Evolutionary conservation across 2,888 invertebrate species (phyloP).

Genomic region (Tinea pellionella): DNA sequence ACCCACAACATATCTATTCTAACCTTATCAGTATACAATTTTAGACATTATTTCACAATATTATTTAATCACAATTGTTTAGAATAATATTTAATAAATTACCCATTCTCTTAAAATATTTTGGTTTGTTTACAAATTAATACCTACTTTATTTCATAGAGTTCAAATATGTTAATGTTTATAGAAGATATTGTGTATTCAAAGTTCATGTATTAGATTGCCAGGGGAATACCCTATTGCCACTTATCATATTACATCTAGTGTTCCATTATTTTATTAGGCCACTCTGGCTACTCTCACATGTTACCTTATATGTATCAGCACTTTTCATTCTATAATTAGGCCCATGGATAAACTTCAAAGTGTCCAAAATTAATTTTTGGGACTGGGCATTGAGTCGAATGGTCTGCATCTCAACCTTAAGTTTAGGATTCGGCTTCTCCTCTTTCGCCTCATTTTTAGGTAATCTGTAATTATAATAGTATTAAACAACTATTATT

Average conservation of each 20-base stretch:
- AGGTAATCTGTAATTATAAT: slow-evolving; percentile 33
- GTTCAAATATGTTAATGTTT: too few species aligned
- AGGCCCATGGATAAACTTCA: slow-evolving; percentile 80
- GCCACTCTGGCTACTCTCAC: too few species aligned
- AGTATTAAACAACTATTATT: slow-evolving; percentile 2
- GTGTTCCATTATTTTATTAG: neutral
- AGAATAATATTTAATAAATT: too few species aligned
- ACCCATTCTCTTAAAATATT: too few species aligned
- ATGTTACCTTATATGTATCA: slow-evolving; percentile 68
- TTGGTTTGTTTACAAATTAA: too few species aligned
- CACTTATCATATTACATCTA: too few species aligned
- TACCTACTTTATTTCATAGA: too few species aligned
- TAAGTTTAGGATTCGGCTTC: slow-evolving; percentile 62
- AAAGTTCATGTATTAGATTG: too few species aligned
- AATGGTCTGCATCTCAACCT: slow-evolving; percentile 81
- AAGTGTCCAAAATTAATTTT: slow-evolving; percentile 78
- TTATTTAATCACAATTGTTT: neutral
- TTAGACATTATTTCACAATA: neutral
- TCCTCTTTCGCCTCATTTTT: slow-evolving; percentile 54
- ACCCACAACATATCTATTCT: too few species aligned
- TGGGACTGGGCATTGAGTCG: slow-evolving; percentile 76
- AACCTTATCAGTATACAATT: neutral
- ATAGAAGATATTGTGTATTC: too few species aligned
- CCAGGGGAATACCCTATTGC: too few species aligned
- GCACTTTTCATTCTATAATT: slow-evolving; percentile 70